Percentiles rank a stretch among this genome's conserved stretches.
Conservation (phyloP, 2,797 vertebrate genomes). For the Perodicticus potto region DNA sequence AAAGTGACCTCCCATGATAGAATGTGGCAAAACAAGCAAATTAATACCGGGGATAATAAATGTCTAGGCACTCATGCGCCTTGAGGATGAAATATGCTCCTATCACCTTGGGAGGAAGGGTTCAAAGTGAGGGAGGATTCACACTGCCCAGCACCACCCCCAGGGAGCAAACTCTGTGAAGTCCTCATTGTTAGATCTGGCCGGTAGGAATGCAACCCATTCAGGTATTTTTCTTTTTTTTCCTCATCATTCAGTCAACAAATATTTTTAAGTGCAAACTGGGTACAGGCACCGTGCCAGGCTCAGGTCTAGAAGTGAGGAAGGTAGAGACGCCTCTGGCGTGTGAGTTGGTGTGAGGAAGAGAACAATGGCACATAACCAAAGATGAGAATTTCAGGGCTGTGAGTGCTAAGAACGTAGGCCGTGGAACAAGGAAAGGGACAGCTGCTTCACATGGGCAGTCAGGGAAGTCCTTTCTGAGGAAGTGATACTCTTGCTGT, state of each 20-base stretch:
- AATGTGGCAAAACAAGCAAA: slow-evolving; percentile 83
- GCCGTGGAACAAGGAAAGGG: rapidly evolving
- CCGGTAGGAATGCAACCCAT: slow-evolving; percentile 22
- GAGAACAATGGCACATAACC: background rate
- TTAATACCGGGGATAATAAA: slow-evolving; percentile 81
- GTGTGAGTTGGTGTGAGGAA: rapidly evolving
- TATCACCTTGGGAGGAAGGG: slow-evolving; percentile 34
- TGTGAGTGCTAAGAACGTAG: background rate
- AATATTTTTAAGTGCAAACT: background rate
- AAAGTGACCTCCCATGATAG: slow-evolving; percentile 80
- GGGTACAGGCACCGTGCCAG: rapidly evolving
- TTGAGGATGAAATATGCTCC: slow-evolving; percentile 78
- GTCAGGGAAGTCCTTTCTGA: background rate
- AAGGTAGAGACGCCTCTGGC: background rate
- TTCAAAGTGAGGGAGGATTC: slow-evolving; percentile 56
- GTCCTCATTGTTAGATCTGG: background rate
- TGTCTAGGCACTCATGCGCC: slow-evolving; percentile 76
- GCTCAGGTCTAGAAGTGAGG: background rate
- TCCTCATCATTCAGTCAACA: background rate
- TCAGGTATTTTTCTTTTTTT: slow-evolving; percentile 60
- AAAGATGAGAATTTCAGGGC: rapidly evolving
- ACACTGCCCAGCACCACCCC: background rate
- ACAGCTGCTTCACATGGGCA: background rate
- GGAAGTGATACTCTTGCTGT: background rate
- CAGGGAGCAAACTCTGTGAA: background rate